Base-by-base conservation (phyloP, 2,113 vertebrate genomes). In the Platysteira castanea region DNA sequence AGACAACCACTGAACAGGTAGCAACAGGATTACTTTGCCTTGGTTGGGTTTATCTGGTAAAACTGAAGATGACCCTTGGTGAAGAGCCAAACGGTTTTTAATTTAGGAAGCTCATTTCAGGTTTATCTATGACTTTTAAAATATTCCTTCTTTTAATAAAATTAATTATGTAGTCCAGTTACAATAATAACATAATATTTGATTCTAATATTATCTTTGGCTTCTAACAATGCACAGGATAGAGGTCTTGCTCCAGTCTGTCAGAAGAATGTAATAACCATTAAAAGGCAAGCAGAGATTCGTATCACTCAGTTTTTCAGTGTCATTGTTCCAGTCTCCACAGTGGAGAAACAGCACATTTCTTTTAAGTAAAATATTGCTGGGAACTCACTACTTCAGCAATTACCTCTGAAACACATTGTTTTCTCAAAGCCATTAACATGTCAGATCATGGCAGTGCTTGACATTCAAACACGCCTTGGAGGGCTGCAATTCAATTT, bases 401-500 rank as follows among this genome's bases (percentile, higher is more conserved):
- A 98, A 98, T 98, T 98, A 98, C 97, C 97, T 97, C 97, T 97
- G 98, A 96, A 98, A 98, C 96, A 96, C 98, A 97, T 98, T 98
- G 98, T 98, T 98, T 98, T 97, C 97, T 98, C 97, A 95, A 97
- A 95, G 97, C 97, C 97, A 98, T 98, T 98, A 98, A 98, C 97
- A 97, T 97, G 98, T 98, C 98, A 98, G 98, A 97, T 98, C 97
- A 97, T 98, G 98, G 98, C 98, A 98, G 97, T 96, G 88, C 96
- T 96, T 98, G 98, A 98, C 96, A 97, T 98, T 97, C 98, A 98
- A 98, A 98, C 98, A 98, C 77, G 96, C 98, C 98, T 98, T 90
- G 81, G 97, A 98, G 98, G 97, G 97, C 98, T 97, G 98, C 98
- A 98, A 98, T 97, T 98, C 98, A 98, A 97, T 98, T 98, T 98